Evolutionary conservation across 2,113 vertebrate species (phyloP), one percentile per base, ranked within the genome.

Genomic region (Chelonoidis abingdonii): DNA sequence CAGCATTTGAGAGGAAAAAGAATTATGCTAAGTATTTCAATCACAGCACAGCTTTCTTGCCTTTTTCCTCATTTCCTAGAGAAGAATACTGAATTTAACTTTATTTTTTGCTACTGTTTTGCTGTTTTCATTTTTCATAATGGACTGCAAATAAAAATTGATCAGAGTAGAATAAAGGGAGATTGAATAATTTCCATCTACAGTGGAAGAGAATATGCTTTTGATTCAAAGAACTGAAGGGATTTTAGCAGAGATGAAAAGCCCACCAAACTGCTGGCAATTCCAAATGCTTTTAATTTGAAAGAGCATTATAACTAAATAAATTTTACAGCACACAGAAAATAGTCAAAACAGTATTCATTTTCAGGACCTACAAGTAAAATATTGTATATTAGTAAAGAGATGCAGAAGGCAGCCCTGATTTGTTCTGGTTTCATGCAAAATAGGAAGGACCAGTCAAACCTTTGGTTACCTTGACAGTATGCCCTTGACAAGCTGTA

Each of bases 341-440:
- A 72, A 69, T 2, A 84, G 89, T 80, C 7, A 57, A 88, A 88
- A 12, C 3, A 47, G 14, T 2, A 0, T 69, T 24, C 81, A 56
- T 8, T 8, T 5, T 82, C 25, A 1, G n/a, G n/a, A 8, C 8
- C 65, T 72, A 72, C 8, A 38, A 72, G n/a, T 44, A 85, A 94
- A 82, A 80, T 31, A 86, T 1, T 86, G 10, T 11, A 0, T 0
- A 2, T 12, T 4, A 80, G 1, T 80, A 78, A 47, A 41, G 49
- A 47, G 83, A 81, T 2, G 5, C 53, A 84, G 4, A 90, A 17
- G 6, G 62, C 83, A 53, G 2, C 56, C 25, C 41, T 62, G 31
- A 54, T 50, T 65, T 0, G 62, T 81, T 84, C 47, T 29, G 0
- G 0, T 47, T 78, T 90, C 81, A n/a, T 8, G 49, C 57, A 76